Conservation (phyloP, 2,113 vertebrate genomes). For the Ovis canadensis region DNA sequence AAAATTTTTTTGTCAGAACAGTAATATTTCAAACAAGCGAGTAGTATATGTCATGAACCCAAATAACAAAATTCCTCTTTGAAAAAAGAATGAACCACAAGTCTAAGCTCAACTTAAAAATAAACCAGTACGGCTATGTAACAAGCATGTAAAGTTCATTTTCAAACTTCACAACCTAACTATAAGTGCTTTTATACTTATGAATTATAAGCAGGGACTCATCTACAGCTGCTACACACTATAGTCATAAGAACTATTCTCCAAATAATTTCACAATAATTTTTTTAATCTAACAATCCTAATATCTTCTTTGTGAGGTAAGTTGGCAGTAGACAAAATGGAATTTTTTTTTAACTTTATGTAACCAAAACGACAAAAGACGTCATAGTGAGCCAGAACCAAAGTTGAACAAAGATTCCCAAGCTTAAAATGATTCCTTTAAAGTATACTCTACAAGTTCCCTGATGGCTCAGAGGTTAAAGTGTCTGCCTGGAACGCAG, state of each 20-base stretch:
- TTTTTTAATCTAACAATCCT: conserved; percentile 25
- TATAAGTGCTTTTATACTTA: background rate
- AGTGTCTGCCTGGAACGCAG: no score
- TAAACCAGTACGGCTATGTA: background rate
- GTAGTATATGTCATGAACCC: background rate
- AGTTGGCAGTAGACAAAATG: conserved; percentile 3
- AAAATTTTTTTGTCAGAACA: conserved; percentile 9
- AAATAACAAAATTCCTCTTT: conserved; percentile 25
- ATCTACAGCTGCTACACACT: background rate
- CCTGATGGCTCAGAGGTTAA: no score
- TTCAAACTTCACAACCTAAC: conserved; percentile 10
- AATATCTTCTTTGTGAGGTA: background rate
- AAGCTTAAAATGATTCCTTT: conserved; percentile 31
- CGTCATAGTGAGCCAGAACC: background rate
- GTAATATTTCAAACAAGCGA: background rate
- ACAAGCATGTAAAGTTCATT: background rate
- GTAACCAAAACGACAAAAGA: conserved; percentile 2
- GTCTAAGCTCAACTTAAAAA: background rate
- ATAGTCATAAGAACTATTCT: conserved; percentile 19
- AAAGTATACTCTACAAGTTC: background rate
- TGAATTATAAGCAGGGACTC: background rate
- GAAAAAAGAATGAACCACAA: conserved; percentile 1
- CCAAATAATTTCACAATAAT: background rate
- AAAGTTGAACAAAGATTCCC: conserved; percentile 22
- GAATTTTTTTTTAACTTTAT: background rate